Percentiles rank a stretch among this genome's conserved stretches.
Evolutionary conservation across 2,113 vertebrate genomes (phyloP).

Genomic region (Syrmaticus mikado): DNA sequence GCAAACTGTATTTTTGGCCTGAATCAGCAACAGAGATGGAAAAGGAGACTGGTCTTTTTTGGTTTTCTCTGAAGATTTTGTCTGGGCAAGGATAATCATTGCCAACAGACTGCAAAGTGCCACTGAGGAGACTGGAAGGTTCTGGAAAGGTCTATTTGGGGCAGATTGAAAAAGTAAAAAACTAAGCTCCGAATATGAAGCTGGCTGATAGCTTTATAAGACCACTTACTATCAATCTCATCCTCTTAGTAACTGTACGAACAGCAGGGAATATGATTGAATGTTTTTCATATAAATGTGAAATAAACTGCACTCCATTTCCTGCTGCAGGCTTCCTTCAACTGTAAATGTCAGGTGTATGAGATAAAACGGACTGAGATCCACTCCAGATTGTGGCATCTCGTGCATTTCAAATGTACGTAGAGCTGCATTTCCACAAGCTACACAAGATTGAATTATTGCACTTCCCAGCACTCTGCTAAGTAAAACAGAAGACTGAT

Average conservation of each 20-base stretch:
- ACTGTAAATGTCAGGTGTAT: constrained; percentile 35
- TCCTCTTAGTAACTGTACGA: constrained; percentile 46
- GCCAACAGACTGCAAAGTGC: background rate
- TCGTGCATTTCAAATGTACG: background rate
- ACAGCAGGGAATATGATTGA: constrained; percentile 43
- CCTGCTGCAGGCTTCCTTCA: constrained; percentile 11
- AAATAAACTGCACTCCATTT: constrained; percentile 39
- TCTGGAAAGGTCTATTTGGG: background rate
- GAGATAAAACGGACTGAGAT: constrained; percentile 30
- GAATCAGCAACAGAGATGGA: background rate
- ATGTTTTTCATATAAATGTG: constrained; percentile 43
- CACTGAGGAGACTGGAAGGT: background rate
- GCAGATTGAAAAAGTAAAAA: constrained; percentile 30
- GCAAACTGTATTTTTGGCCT: constrained; percentile 1
- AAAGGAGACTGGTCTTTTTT: background rate
- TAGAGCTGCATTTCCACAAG: background rate
- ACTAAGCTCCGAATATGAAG: constrained; percentile 32
- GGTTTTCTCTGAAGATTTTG: background rate
- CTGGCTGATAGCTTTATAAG: constrained; percentile 25
- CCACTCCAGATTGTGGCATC: background rate
- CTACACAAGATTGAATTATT: background rate
- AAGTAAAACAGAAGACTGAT: constrained; percentile 59
- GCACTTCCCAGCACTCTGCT: constrained; percentile 5
- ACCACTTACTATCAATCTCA: constrained; percentile 51
- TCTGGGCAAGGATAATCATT: background rate